phyloP scores from a whole-genome alignment of 2,797 vertebrate species.

The Typhlichthys eigenmanni region DNA sequence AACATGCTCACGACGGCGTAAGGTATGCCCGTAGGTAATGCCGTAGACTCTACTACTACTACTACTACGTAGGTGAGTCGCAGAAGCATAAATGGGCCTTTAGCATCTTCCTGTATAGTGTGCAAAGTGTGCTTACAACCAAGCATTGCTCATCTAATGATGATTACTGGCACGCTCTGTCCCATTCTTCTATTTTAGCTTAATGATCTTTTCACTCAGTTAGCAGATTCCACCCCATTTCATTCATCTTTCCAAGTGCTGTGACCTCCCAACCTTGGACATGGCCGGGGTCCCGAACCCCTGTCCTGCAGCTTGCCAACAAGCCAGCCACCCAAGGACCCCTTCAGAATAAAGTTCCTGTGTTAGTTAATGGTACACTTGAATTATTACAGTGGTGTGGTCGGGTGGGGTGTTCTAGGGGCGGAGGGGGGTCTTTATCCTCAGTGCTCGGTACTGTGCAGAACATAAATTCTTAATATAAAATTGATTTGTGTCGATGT shows the following conservation, averaged over 20 bases:
- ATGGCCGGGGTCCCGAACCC: constrained; percentile 33
- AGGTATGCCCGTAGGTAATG: too few relatives aligned
- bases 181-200: constrained; percentile 24
- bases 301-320: constrained; percentile 9
- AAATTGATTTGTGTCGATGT: constrained; percentile 63
- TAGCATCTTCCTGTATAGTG: neutral
- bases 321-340: constrained; percentile 16
- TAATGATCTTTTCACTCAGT: constrained; percentile 34
- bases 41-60: too few relatives aligned
- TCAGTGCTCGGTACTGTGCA: constrained; percentile 33
- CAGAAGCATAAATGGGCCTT: too few relatives aligned
- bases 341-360: constrained; percentile 35
- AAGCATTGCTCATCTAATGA: constrained; percentile 14
- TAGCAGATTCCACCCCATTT: constrained; percentile 38
- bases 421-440: constrained; percentile 32
- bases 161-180: constrained; percentile 12
- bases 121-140: neutral
- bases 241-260: constrained; percentile 54
- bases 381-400: constrained; percentile 63
- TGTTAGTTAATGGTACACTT: constrained; percentile 52
- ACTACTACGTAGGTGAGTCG: too few relatives aligned
- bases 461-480: constrained; percentile 65
- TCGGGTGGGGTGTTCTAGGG: constrained; percentile 9
- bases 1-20: too few relatives aligned
- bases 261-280: constrained; percentile 38